These are phyloP conservation scores for Chironomus tentans DNA, from an alignment of 2,888 invertebrate species.

Conservation along the genomic window DNA sequence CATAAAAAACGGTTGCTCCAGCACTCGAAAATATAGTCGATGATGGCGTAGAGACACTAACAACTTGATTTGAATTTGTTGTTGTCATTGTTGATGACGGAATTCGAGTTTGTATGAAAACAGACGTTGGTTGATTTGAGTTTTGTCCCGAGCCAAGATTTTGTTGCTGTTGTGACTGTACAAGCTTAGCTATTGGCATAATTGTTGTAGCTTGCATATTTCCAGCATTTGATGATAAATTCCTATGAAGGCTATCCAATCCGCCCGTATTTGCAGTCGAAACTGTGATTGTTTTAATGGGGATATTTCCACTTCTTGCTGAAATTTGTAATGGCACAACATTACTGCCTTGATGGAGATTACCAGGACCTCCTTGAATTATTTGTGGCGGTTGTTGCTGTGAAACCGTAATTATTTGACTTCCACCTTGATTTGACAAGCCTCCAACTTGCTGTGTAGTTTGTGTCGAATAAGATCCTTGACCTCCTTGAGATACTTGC, in stretches of 20 bases:
- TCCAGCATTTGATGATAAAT: neutral
- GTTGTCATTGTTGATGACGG: slow-evolving; percentile 31
- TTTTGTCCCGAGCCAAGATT: slow-evolving; percentile 26
- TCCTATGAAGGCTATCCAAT: neutral
- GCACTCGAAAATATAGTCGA: slow-evolving; percentile 34
- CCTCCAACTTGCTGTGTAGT: neutral
- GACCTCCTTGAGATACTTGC: neutral
- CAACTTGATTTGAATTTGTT: slow-evolving; percentile 29
- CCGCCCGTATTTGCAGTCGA: slow-evolving; percentile 9
- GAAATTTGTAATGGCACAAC: slow-evolving; percentile 38
- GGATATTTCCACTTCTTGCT: slow-evolving; percentile 32
- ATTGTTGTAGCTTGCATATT: slow-evolving; percentile 30
- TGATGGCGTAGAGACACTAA: slow-evolving; percentile 31
- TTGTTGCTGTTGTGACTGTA: slow-evolving; percentile 34
- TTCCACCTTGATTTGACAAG: slow-evolving; percentile 5
- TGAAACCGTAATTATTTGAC: slow-evolving; percentile 22
- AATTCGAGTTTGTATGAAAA: slow-evolving; percentile 35
- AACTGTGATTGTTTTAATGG: slow-evolving; percentile 18
- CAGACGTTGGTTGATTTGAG: slow-evolving; percentile 32
- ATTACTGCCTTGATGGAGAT: slow-evolving; percentile 21
- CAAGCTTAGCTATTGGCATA: slow-evolving; percentile 40
- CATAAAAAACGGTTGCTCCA: slow-evolving; percentile 39
- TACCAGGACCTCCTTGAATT: neutral
- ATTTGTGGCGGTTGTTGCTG: slow-evolving; percentile 11
- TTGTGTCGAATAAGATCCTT: slow-evolving; percentile 8